phyloP scores from a whole-genome alignment of 2,113 vertebrate species.

The Oryzias celebensis region DNA sequence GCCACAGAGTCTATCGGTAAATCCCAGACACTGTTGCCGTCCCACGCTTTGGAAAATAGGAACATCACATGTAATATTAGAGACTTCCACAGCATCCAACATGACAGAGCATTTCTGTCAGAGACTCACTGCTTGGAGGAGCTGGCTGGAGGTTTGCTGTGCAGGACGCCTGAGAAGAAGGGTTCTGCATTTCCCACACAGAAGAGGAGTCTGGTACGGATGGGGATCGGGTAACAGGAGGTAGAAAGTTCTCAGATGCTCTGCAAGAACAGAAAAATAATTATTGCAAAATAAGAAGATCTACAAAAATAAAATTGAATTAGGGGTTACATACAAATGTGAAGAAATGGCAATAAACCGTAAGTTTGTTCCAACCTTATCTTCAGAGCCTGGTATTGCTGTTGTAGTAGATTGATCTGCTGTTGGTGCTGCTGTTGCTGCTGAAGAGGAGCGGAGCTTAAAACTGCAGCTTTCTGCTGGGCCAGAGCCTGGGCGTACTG shows the following conservation, averaged over 20 bases:
- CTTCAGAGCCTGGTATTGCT: conserved; percentile 94
- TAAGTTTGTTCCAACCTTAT: conserved; percentile 79
- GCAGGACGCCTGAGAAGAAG: conserved; percentile 86
- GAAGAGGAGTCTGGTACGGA: conserved; percentile 92
- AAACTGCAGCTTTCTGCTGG: conserved; percentile 92
- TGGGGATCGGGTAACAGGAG: conserved; percentile 90
- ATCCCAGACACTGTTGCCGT: conserved; percentile 97
- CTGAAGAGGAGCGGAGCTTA: conserved; percentile 81
- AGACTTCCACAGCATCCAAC: neutral
- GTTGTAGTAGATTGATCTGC: conserved; percentile 89
- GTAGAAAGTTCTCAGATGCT: conserved; percentile 89
- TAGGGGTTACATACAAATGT: neutral
- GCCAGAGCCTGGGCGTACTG: conserved; percentile 92
- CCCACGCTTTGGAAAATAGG: conserved; percentile 83
- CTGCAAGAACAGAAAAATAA: conserved; percentile 64
- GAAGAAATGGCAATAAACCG: neutral
- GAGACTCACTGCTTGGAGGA: conserved; percentile 68
- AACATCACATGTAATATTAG: neutral
- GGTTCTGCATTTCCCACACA: conserved; percentile 95
- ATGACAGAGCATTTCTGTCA: neutral
- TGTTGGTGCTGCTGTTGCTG: conserved; percentile 96
- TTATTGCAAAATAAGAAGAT: neutral
- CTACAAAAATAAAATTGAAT: neutral
- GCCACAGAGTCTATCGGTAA: conserved; percentile 89
- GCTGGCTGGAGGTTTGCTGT: conserved; percentile 71